These are phyloP conservation scores for Drosophila anomelani DNA, from an alignment of 2,888 invertebrate species.

Conservation along the genomic window DNA sequence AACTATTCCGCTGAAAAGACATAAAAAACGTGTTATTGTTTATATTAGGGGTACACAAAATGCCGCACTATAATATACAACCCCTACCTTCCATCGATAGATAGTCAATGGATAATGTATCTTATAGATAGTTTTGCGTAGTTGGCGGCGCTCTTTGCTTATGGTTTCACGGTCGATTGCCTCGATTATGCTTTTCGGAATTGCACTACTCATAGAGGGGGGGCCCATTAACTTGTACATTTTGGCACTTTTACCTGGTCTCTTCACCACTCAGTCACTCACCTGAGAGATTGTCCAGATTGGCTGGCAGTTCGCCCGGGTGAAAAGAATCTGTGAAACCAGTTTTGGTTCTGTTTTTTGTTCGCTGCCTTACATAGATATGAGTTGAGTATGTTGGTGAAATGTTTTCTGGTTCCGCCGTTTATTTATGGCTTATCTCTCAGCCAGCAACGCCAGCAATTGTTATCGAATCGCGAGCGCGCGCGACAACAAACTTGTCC, in stretches of 20 bases:
- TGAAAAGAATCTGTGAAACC: slow-evolving; percentile 39
- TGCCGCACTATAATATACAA: not conserved
- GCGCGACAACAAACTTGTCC: slow-evolving; percentile 44
- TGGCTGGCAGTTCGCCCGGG: slow-evolving; percentile 37
- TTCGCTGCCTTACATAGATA: slow-evolving; percentile 25
- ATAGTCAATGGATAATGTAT: slow-evolving; percentile 31
- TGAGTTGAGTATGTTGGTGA: slow-evolving; percentile 17
- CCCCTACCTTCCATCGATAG: not conserved
- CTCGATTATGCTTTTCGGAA: slow-evolving; percentile 66
- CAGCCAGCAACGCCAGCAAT: slow-evolving; percentile 16
- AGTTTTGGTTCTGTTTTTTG: slow-evolving; percentile 29
- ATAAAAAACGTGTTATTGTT: slow-evolving; percentile 43
- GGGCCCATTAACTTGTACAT: slow-evolving; percentile 50
- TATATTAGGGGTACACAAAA: slow-evolving; percentile 27
- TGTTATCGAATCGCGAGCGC: slow-evolving; percentile 45
- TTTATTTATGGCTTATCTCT: slow-evolving; percentile 54
- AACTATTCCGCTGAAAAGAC: slow-evolving; percentile 34
- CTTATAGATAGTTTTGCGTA: slow-evolving; percentile 41
- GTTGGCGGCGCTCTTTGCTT: slow-evolving; percentile 25
- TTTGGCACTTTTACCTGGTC: slow-evolving; percentile 70
- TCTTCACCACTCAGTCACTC: slow-evolving; percentile 20
- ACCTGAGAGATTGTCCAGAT: slow-evolving; percentile 13
- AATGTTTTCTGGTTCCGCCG: slow-evolving; percentile 22
- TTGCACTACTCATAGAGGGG: slow-evolving; percentile 48
- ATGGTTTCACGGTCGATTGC: slow-evolving; percentile 68